Base-by-base conservation (phyloP, 2,888 invertebrate genomes). In the Unio pictorum region DNA sequence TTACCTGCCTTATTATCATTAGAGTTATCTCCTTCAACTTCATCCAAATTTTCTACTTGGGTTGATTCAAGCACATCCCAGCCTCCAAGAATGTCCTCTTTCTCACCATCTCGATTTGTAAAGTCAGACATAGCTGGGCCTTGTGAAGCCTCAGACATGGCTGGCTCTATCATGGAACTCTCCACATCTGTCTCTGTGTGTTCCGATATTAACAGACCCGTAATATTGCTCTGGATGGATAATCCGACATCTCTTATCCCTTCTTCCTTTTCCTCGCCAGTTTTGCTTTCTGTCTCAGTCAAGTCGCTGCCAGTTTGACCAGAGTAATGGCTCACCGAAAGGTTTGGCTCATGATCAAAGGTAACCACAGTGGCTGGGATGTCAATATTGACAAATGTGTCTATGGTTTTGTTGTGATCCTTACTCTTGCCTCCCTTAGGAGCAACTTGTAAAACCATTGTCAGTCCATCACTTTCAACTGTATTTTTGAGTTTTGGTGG, bases 361-460 rank as follows among this genome's bases (percentile, higher is more conserved):
- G 15, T n/a, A 23, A 15, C 26, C 62, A 71, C 68, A 7, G 55
- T 59, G n/a, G 84, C 84, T 8, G 83, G 84, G 69, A 84, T 84
- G 64, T 84, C 84, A 60, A 84, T 83, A 69, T 82, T 84, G 23
- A 83, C 75, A 74, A 84, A 84, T 18, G 82, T 83, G 68, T 83
- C 81, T 34, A 80, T 78, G 20, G 82, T 76, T 60, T 80, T 75
- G 58, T 78, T 74, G 58, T 71, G 54, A 20, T 62, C 57, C 59
- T 62, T 66, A 6, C 64, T 65, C 17, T 59, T 59, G 28, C 71
- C 70, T 23, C 80, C 80, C 34, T 74, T 75, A 4, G 81, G 81
- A 11, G 74, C 72, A 61, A 81, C 78, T 68, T 78, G 77, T n/a
- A 70, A 76, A 15, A 81, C 81, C 65, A 80, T 73, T 1, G 74